These are phyloP conservation scores for rat (Rattus norvegicus) DNA, from an alignment of 2,113 vertebrate genomes.

Conservation along the genomic window DNA sequence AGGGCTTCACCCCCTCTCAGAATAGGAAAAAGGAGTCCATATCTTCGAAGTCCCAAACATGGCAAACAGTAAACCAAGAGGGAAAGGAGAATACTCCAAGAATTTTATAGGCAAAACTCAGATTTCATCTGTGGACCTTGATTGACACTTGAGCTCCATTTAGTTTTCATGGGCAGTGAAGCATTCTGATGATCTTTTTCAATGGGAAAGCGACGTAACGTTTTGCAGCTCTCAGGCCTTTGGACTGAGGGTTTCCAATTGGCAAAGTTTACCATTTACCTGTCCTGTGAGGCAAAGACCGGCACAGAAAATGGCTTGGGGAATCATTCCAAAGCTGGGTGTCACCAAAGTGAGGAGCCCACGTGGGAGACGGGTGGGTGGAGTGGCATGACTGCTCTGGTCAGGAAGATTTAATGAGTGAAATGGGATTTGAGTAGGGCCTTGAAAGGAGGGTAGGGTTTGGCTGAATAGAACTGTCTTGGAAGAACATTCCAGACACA, in stretches of 20 bases:
- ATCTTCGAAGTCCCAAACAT: background rate
- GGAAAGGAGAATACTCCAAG: background rate
- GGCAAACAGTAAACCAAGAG: constrained; percentile 24
- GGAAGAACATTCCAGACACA: constrained; percentile 56
- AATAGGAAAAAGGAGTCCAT: background rate
- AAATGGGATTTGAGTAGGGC: constrained; percentile 58
- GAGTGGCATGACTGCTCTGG: background rate
- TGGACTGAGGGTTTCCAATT: background rate
- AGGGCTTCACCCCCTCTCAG: background rate
- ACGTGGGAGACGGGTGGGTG: background rate
- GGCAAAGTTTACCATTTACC: background rate
- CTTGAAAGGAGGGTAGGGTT: constrained; percentile 56
- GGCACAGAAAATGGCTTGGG: constrained; percentile 1
- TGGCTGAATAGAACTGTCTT: background rate
- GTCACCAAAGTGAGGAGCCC: background rate
- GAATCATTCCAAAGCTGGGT: background rate
- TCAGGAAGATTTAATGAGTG: constrained; percentile 45
- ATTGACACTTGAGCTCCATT: constrained; percentile 34
- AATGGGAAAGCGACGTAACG: constrained; percentile 2
- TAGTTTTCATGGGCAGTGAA: background rate
- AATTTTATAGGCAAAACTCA: constrained; percentile 32
- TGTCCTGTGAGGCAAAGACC: background rate
- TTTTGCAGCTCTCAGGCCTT: background rate
- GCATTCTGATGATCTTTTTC: background rate
- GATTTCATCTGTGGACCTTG: background rate